Evolutionary conservation across 2,797 vertebrate genomes (phyloP).

Genomic region (Brachymystax lenok): DNA sequence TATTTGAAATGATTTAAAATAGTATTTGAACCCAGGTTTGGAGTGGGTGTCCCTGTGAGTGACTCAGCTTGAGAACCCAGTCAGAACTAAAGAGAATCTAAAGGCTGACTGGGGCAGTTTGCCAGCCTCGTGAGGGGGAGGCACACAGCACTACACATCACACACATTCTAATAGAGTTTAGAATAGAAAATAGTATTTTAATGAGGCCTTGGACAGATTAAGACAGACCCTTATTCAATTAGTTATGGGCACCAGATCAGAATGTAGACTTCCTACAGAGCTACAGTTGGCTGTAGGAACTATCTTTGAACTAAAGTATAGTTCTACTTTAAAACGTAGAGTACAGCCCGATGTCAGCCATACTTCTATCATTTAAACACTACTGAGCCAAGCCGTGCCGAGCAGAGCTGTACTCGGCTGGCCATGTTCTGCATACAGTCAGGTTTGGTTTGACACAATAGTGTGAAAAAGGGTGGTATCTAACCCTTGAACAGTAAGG

Average conservation of each 20-base stretch:
- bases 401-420: too few relatives aligned
- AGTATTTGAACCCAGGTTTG: conserved; percentile 6
- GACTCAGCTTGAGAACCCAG: conserved; percentile 38
- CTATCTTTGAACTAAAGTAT: neutral
- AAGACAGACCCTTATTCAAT: neutral
- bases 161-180: conserved; percentile 17
- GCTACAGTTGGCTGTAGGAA: neutral
- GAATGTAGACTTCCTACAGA: neutral
- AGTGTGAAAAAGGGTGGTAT: neutral
- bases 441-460: too few relatives aligned
- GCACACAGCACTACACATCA: conserved; percentile 13
- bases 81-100: conserved; percentile 31
- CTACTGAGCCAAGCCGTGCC: too few relatives aligned
- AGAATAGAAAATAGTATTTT: neutral
- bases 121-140: conserved; percentile 31
- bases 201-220: neutral
- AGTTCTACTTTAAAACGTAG: neutral
- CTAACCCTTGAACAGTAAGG: neutral
- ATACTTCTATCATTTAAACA: too few relatives aligned
- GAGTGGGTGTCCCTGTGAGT: conserved; percentile 21
- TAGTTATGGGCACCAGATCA: neutral
- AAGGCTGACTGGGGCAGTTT: conserved; percentile 35
- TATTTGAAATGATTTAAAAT: too few relatives aligned
- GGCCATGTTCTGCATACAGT: too few relatives aligned
- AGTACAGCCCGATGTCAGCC: neutral